These are phyloP conservation scores for Gambusia affinis DNA, from an alignment of 2,113 vertebrate species.

Conservation along the genomic window DNA sequence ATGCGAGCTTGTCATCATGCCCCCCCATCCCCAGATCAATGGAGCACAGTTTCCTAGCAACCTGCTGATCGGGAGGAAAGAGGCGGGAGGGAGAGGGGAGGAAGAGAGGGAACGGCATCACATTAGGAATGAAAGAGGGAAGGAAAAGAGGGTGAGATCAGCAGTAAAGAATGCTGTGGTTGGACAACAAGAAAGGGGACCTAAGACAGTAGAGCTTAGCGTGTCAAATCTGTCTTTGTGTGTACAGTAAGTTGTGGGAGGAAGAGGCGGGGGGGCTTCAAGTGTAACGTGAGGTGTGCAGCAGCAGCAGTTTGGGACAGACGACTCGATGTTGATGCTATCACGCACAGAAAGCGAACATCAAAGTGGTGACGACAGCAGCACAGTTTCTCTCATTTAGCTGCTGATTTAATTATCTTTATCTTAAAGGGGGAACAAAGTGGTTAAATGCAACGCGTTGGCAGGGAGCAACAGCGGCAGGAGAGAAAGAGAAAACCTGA, in stretches of 20 bases:
- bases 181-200: conserved; percentile 62
- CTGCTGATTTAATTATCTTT: conserved; percentile 80
- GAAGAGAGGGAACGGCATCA: conserved; percentile 49
- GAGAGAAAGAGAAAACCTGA: conserved; percentile 24
- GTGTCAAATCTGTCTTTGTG: conserved; percentile 61
- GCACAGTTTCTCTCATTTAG: conserved; percentile 67
- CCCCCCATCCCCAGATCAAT: conserved; percentile 74
- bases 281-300: conserved; percentile 39
- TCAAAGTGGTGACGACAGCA: conserved; percentile 72
- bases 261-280: conserved; percentile 34
- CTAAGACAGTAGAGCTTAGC: conserved; percentile 56
- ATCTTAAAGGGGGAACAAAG: conserved; percentile 77
- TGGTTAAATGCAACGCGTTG: conserved; percentile 65
- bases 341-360: conserved; percentile 64
- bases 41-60: conserved; percentile 80
- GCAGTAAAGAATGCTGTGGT: conserved; percentile 64
- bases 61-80: conserved; percentile 69
- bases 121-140: conserved; percentile 60
- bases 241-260: conserved; percentile 40
- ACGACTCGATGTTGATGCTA: conserved; percentile 72
- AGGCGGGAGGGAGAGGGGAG: conserved; percentile 33
- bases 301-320: conserved; percentile 60
- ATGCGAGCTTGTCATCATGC: conserved; percentile 77
- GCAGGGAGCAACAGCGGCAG: conserved; percentile 64
- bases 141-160: conserved; percentile 68